Base-by-base conservation (phyloP, 1,140 invertebrate species). In the Lethocerus indicus region DNA sequence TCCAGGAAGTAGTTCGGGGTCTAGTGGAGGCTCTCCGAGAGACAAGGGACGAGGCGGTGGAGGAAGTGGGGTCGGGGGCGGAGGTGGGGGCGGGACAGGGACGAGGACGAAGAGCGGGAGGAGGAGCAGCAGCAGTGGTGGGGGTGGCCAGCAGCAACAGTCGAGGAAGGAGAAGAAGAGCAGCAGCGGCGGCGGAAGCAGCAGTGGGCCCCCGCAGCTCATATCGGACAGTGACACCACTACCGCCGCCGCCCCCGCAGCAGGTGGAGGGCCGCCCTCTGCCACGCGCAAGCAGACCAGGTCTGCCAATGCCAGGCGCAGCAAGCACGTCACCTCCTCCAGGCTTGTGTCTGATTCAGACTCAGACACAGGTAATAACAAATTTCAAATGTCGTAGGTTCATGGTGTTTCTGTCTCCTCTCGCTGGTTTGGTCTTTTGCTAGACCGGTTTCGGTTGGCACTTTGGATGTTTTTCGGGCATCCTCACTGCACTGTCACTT, bases 261-360 rank as follows among this genome's bases (percentile, higher is more conserved):
- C 58, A 25, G 14, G 21, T 6, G 47, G 41, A 24, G 37, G 20
- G 21, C 3, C 46, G 21, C 27, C 32, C 35, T 42, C 57, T n/a
- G 46, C 50, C 2, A 71, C 67, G 50, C 60, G 67, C 24, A 72
- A 71, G 40, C 59, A 63, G 46, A 71, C 71, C 51, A 45, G 64
- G 14, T 65, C 66, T 35, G 60, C 65, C 0, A 63, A 66, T 20
- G 60, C 61, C 25, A 39, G 51, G 36, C 12, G 55, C 23, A 70
- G 63, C 55, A 68, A 70, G 58, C 59, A 67, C 23, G 54, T 70
- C 13, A 62, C 64, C 49, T 57, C 51, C 60, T 62, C 49, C 53
- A 61, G 28, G 54, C 51, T 53, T 45, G 62, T 51, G 14, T 71
- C 63, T 35, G 71, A 72, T 56, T 66, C 70, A 2, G 70, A 73